Base-by-base conservation (phyloP, 2,888 invertebrate species). In the Antitype chi region DNA sequence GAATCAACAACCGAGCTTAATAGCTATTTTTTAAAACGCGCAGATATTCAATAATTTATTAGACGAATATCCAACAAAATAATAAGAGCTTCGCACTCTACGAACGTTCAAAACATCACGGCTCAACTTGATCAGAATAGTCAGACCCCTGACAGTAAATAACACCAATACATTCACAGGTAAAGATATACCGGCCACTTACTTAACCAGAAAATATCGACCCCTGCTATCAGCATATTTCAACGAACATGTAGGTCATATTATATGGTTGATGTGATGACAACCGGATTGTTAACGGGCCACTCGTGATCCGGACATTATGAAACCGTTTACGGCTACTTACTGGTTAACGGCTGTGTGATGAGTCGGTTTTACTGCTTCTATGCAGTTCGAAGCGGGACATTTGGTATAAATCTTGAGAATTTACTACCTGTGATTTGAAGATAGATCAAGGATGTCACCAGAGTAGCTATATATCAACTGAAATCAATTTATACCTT, bases 1-100 rank as follows among this genome's bases (percentile, higher is more conserved):
- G 85, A 82, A 86, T 89, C 87, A 88, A 89, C 89, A 89, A 68
- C 53, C 66, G 49, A 76, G 81, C 73, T 81, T 85, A 80, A 82
- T 82, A 85, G 85, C 82, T 85, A 84, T 82, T 82, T 80, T 80
- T 82, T 87, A 86, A 82, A 71, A 80, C 79, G 78, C 74, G 64
- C 69, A 83, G 83, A 85, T 85, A 85, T 85, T 82, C 76, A 75
- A 86, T 88, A 81, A 87, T 85, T 85, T 85, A 79, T n/a, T n/a
- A 77, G 38, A 63, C 47, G 62, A 63, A 63, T 38, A 38, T 28
- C 43, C 62, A 55, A 70, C 76, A 77, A 28, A 25, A 15, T 4
- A 23, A 0, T 8, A 3, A 71, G 79, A 78, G 38, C 76, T 70
- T 2, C 20, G 17, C 2, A 1, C 15, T 57, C 11, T 4, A 59